Evolutionary conservation across 2,888 invertebrate species (phyloP), one percentile per base, ranked within the genome.

Genomic region (Drosophila meridiana): DNA sequence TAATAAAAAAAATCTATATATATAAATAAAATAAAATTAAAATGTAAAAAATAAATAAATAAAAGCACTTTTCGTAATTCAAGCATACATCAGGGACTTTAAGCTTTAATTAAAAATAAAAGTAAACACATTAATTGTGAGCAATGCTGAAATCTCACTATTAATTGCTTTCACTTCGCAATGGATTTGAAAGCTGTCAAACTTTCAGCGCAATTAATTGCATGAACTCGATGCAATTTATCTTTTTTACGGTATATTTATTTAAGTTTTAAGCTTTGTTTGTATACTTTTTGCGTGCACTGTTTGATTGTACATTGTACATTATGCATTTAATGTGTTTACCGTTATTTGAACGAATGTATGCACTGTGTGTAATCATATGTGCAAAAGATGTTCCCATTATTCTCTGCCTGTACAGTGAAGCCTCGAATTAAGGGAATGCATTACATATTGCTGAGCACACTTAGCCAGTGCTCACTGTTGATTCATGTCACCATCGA

Each of bases 201-300:
- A 30, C 45, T 34, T 56, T 32, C 56, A 50, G 14, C 4, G 34
- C 36, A 42, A 42, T 56, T 40, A 67, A 65, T 65, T 65, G 64
- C 45, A 26, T 34, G n/a, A 6, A 3, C 4, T 13, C 26, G 9
- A 56, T 36, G 26, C 34, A 55, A 45, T 48, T 55, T 40, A 48
- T 50, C 36, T 43, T n/a, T 36, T 14, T 5, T n/a, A n/a, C 7
- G n/a, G 20, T 50, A 43, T 38, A 53, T 52, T 28, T 36, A 43
- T 3, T 2, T 13, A 7, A 32, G 8, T n/a, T 9, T 14, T 8
- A 20, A 7, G 55, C 26, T 20, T 26, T n/a, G 8, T 7, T 8
- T 43, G 60, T 40, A 60, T 42, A 80, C 80, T 76, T 76, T 40
- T 28, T 9, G 57, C 42, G 34, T 26, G 42, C 40, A 77, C 70